Evolutionary conservation across 2,797 vertebrate species (phyloP).

Genomic region (Cyprinella venusta): DNA sequence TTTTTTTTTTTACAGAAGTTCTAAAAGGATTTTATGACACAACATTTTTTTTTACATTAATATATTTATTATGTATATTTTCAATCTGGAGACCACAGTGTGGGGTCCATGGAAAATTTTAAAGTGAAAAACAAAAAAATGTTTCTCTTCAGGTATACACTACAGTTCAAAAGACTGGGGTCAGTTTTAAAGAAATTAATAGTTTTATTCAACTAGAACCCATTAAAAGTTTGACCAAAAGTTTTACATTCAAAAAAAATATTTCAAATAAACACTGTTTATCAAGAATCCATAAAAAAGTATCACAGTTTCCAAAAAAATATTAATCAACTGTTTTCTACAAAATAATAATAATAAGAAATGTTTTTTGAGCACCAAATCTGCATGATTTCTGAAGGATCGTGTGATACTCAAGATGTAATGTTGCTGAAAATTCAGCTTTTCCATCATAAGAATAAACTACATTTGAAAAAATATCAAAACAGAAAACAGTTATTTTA

Average conservation of each 20-base stretch:
- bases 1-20: not conserved
- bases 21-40: not conserved
- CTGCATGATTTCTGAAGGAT: not conserved
- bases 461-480: not conserved
- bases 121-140: no score
- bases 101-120: no score
- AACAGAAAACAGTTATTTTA: not conserved
- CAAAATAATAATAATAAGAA: not conserved
- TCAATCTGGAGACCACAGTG: not conserved
- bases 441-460: not conserved
- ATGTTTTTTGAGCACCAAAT: not conserved
- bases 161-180: no score
- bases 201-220: not conserved
- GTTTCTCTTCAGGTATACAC: no score
- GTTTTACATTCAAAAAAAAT: not conserved
- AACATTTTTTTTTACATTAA: no score
- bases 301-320: no score
- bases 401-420: not conserved
- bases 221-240: not conserved
- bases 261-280: not conserved
- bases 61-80: not conserved
- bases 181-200: no score
- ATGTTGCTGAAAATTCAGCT: not conserved
- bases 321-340: not conserved
- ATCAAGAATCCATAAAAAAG: no score